phyloP scores from a whole-genome alignment of 1,140 invertebrate species.

The Calliopsis andreniformis region DNA sequence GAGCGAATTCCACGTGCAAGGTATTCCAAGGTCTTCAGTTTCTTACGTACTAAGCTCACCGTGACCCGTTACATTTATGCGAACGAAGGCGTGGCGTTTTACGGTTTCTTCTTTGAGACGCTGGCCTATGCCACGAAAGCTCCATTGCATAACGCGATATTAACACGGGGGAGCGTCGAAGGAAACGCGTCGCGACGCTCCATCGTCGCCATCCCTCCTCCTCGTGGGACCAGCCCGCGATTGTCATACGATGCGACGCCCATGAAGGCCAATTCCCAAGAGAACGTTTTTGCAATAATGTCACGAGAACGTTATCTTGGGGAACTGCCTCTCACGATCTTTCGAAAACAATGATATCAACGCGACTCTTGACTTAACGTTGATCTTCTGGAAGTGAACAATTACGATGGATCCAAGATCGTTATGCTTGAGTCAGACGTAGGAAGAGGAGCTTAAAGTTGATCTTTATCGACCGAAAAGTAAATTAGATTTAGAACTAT shows the following conservation, averaged over 20 bases:
- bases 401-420: no score
- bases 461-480: not conserved
- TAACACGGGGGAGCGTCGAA: not conserved
- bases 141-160: slow-evolving; percentile 34
- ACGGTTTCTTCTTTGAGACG: slow-evolving; percentile 36
- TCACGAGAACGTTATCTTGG: not conserved
- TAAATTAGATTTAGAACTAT: not conserved
- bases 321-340: slow-evolving; percentile 4
- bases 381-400: not conserved
- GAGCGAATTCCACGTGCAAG: slow-evolving; percentile 27
- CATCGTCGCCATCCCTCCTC: no score
- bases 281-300: slow-evolving; percentile 13
- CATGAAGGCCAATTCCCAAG: slow-evolving; percentile 7
- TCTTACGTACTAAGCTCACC: slow-evolving; percentile 42
- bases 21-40: slow-evolving; percentile 48
- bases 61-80: slow-evolving; percentile 44
- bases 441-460: not conserved
- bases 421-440: no score
- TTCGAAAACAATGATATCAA: slow-evolving; percentile 2
- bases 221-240: no score
- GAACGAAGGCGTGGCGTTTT: slow-evolving; percentile 41
- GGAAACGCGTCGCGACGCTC: not conserved
- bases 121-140: slow-evolving; percentile 8
- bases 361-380: not conserved
- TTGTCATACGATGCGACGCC: not conserved